Conservation (phyloP, 2,888 invertebrate genomes). For the Saturnia japonica region DNA sequence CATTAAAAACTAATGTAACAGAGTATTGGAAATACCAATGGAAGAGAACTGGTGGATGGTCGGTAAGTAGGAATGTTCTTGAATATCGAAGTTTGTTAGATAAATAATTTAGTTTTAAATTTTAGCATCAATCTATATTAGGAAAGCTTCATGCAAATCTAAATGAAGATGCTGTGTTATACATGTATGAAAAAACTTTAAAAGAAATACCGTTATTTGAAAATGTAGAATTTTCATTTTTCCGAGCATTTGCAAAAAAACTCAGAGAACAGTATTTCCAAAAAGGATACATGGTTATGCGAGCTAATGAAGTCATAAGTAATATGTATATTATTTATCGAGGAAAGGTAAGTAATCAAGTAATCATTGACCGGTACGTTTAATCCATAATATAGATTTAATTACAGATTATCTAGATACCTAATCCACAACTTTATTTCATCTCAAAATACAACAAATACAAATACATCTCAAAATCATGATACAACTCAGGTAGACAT, state of each 20-base stretch:
- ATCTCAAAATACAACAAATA: not conserved
- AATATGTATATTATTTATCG: constrained; percentile 74
- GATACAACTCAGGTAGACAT: constrained; percentile 61
- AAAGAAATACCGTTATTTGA: constrained; percentile 79
- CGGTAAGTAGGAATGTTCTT: constrained; percentile 50
- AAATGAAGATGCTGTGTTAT: constrained; percentile 78
- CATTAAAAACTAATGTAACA: constrained; percentile 59
- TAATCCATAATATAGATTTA: too few species aligned
- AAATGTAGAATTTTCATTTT: constrained; percentile 77
- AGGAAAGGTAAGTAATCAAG: constrained; percentile 59
- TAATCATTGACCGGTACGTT: too few species aligned
- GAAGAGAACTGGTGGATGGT: constrained; percentile 78
- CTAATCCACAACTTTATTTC: not conserved
- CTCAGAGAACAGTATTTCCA: constrained; percentile 69
- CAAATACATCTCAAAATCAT: too few species aligned
- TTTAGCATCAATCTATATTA: constrained; percentile 72
- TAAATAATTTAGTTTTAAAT: constrained; percentile 5
- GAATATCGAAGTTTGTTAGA: not conserved
- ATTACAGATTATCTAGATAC: not conserved
- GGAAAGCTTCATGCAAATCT: constrained; percentile 78
- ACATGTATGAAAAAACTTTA: constrained; percentile 79
- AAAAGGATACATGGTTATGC: constrained; percentile 72
- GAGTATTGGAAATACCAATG: constrained; percentile 79
- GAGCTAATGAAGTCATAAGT: constrained; percentile 68
- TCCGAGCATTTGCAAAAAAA: constrained; percentile 78